A percentile compares a stretch with the other conserved stretches of the same genome.
These are phyloP conservation scores for Gari tellinella DNA, from an alignment of 2,888 invertebrate species.

Conservation along the genomic window DNA sequence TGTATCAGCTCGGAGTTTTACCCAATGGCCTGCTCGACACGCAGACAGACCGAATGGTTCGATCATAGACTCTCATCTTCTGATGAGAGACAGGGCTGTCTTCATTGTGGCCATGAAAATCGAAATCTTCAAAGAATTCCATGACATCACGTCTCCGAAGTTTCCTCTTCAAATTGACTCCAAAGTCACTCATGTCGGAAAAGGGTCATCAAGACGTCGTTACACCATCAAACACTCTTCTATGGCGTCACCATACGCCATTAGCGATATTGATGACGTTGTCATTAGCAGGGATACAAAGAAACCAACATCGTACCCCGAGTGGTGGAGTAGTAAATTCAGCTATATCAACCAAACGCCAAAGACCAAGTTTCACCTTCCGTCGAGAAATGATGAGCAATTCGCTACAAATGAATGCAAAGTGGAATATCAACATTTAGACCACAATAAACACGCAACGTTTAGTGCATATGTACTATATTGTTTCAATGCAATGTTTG, in stretches of 20 bases:
- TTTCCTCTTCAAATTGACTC: slow-evolving; percentile 36
- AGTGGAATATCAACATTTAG: slow-evolving; percentile 35
- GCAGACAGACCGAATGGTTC: slow-evolving; percentile 15
- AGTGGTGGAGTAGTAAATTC: slow-evolving; percentile 51
- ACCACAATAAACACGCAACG: slow-evolving; percentile 39
- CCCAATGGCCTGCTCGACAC: slow-evolving; percentile 28
- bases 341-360: slow-evolving; percentile 6
- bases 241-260: slow-evolving; percentile 7
- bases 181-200: slow-evolving; percentile 37
- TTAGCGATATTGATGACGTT: slow-evolving; percentile 42
- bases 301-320: slow-evolving; percentile 34
- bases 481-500: slow-evolving; percentile 28
- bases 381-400: neutral
- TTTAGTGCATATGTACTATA: slow-evolving; percentile 32
- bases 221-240: slow-evolving; percentile 25
- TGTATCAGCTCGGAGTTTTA: slow-evolving; percentile 30
- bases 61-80: slow-evolving; percentile 28
- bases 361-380: slow-evolving; percentile 8
- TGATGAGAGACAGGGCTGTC: slow-evolving; percentile 17
- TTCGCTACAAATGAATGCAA: slow-evolving; percentile 3
- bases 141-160: slow-evolving; percentile 26
- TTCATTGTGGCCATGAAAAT: slow-evolving; percentile 34
- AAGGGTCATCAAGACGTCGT: slow-evolving; percentile 25
- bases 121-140: slow-evolving; percentile 24
- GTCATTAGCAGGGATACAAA: slow-evolving; percentile 22